Conservation (phyloP, 2,888 invertebrate species). For the Agonopterix alstromeriana region DNA sequence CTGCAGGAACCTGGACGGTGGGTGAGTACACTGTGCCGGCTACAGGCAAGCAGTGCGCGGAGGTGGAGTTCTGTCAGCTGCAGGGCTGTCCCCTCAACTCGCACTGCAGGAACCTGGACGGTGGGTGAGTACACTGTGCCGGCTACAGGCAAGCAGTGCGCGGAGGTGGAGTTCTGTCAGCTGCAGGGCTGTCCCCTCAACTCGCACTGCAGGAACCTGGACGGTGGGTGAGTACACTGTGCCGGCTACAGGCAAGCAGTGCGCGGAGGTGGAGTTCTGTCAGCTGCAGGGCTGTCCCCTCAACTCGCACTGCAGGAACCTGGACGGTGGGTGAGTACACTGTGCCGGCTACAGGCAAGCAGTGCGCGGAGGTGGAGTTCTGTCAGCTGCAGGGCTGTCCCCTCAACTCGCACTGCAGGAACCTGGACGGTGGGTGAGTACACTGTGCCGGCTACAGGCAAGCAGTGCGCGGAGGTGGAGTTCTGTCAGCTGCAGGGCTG, state of each 20-base stretch:
- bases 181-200: conserved; percentile 88
- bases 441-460: conserved; percentile 85
- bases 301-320: conserved; percentile 87
- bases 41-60: conserved; percentile 95
- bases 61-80: conserved; percentile 92
- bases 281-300: conserved; percentile 89
- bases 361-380: conserved; percentile 93
- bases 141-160: conserved; percentile 96
- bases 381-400: conserved; percentile 93
- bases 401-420: conserved; percentile 85
- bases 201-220: conserved; percentile 89
- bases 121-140: conserved; percentile 70
- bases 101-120: conserved; percentile 89
- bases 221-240: conserved; percentile 78
- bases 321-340: conserved; percentile 82
- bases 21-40: conserved; percentile 72
- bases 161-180: conserved; percentile 93
- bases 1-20: conserved; percentile 91
- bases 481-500: conserved; percentile 92
- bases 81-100: conserved; percentile 89
- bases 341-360: conserved; percentile 89
- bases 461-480: conserved; percentile 92
- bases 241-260: conserved; percentile 93
- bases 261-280: conserved; percentile 93
- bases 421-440: conserved; percentile 85